Evolutionary conservation across 2,113 vertebrate genomes (phyloP).

Genomic region (Nanorana parkeri): DNA sequence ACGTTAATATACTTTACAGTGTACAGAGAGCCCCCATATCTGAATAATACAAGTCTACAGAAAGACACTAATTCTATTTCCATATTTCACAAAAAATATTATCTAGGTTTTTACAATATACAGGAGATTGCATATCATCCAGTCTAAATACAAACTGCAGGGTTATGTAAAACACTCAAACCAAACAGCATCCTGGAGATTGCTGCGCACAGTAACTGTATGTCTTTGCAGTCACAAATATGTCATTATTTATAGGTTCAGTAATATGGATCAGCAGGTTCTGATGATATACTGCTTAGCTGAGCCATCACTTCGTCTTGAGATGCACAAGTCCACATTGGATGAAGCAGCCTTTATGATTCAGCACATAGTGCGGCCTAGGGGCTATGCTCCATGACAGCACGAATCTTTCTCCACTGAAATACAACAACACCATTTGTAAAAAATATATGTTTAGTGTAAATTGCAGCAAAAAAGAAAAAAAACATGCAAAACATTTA

Average conservation of each 20-base stretch:
- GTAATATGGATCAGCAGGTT: slow-evolving; percentile 49
- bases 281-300: slow-evolving; percentile 29
- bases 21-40: no score
- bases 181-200: not conserved
- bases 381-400: not conserved
- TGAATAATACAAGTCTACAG: no score
- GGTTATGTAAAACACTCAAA: not conserved
- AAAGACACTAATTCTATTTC: no score
- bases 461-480: no score
- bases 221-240: slow-evolving; percentile 3
- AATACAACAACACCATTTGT: no score
- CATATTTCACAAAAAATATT: no score
- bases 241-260: slow-evolving; percentile 36
- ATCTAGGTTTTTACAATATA: no score
- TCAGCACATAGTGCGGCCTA: slow-evolving; percentile 2
- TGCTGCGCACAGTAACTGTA: not conserved
- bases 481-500: no score
- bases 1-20: no score
- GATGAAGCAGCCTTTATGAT: slow-evolving; percentile 40
- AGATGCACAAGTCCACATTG: slow-evolving; percentile 34
- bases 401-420: not conserved
- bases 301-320: slow-evolving; percentile 35
- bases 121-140: no score
- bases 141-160: no score
- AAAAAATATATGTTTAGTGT: no score